Percentiles rank a stretch among this genome's conserved stretches.
phyloP scores from a whole-genome alignment of 2,797 vertebrate genomes.

The Pachyuromys duprasi region DNA sequence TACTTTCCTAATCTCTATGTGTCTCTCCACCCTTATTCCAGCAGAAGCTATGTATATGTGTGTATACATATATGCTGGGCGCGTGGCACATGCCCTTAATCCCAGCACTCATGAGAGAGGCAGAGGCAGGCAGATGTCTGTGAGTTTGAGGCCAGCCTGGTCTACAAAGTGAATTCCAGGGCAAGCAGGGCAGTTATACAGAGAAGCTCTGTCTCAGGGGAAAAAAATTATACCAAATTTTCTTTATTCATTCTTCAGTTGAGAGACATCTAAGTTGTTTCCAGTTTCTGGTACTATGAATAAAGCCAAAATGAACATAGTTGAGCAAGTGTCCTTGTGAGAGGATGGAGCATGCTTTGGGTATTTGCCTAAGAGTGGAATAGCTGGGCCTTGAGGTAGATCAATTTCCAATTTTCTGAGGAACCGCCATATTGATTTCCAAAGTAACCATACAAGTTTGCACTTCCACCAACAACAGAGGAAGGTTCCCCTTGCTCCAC shows the following conservation, averaged over 20 bases:
- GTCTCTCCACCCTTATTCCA: not conserved
- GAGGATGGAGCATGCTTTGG: not conserved
- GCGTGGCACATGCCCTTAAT: no score
- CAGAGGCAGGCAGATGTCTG: no score
- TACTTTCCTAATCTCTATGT: not conserved
- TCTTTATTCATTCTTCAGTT: not conserved
- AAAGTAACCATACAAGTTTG: not conserved
- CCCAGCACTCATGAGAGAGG: no score
- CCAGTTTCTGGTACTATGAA: not conserved
- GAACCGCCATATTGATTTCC: not conserved
- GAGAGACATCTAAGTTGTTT: not conserved
- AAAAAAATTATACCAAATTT: not conserved
- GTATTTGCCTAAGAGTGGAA: not conserved
- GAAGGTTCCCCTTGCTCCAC: not conserved
- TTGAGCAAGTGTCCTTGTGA: not conserved
- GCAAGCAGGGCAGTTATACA: no score
- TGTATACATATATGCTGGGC: not conserved
- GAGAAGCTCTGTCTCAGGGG: no score
- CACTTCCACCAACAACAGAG: not conserved
- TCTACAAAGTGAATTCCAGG: no score
- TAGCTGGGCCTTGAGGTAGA: not conserved
- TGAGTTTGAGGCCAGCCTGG: no score
- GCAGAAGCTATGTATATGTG: not conserved
- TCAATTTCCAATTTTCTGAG: not conserved
- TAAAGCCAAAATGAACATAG: not conserved